A percentile compares a stretch with the other conserved stretches of the same genome.
Evolutionary conservation across 2,797 vertebrate genomes (phyloP).

Genomic region (Rhinatrema bivittatum): DNA sequence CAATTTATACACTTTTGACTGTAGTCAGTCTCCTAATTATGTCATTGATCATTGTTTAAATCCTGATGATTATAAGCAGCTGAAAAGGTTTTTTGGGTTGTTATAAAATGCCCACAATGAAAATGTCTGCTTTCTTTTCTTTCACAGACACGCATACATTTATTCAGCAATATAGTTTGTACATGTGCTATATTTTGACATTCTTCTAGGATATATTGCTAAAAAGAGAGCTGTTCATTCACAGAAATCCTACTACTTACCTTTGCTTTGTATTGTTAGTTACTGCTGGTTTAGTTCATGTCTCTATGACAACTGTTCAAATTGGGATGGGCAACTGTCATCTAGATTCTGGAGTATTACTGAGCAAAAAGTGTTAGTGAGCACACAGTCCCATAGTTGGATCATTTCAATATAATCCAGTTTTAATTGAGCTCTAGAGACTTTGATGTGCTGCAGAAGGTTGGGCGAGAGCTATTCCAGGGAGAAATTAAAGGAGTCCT

Average conservation of each 20-base stretch:
- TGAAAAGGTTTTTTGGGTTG: conserved; percentile 11
- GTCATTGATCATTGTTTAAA: conserved; percentile 22
- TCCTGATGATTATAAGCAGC: conserved; percentile 25
- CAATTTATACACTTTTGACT: conserved; percentile 9
- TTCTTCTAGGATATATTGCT: conserved; percentile 23
- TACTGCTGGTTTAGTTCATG: conserved; percentile 59
- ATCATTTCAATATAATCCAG: conserved; percentile 96
- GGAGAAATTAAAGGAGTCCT: conserved; percentile 91
- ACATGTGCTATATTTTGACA: conserved; percentile 25
- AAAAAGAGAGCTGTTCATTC: conserved; percentile 47
- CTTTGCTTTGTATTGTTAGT: conserved; percentile 67
- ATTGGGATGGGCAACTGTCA: conserved; percentile 92
- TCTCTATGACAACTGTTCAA: conserved; percentile 96
- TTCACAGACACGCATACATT: no score
- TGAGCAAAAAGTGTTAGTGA: conserved; percentile 78
- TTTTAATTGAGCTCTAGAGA: conserved; percentile 99
- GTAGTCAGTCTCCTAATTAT: conserved; percentile 6
- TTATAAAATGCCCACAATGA: conserved; percentile 7
- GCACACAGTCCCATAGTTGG: conserved; percentile 70
- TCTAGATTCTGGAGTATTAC: conserved; percentile 82
- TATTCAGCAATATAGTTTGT: no score
- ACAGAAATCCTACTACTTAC: conserved; percentile 55
- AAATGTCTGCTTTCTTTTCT: conserved; percentile 17
- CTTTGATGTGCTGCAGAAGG: conserved; percentile 85
- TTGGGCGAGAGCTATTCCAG: conserved; percentile 87